Conservation (phyloP, 2,888 invertebrate species). For the Metellina segmentata region DNA sequence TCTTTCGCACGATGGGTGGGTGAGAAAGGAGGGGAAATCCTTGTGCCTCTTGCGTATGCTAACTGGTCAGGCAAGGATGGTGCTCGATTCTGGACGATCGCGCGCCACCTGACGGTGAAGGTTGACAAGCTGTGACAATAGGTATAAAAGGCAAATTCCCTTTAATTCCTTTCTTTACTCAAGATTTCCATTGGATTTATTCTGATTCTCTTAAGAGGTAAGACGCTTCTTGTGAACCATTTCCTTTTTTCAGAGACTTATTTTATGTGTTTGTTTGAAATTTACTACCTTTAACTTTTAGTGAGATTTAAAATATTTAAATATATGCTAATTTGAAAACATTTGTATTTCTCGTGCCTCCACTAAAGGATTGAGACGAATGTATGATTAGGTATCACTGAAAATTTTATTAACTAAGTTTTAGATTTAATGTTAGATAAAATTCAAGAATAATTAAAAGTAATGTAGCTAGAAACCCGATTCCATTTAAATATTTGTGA, state of each 20-base stretch:
- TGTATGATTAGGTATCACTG: too few species aligned
- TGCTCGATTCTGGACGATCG: not conserved
- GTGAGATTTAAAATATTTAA: too few species aligned
- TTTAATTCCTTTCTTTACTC: slow-evolving; percentile 45
- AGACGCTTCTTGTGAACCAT: not conserved
- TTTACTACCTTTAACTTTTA: too few species aligned
- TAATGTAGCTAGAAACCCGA: too few species aligned
- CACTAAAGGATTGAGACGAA: too few species aligned
- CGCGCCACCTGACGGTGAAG: slow-evolving; percentile 67
- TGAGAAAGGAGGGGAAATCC: slow-evolving; percentile 31
- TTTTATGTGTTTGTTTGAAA: not conserved
- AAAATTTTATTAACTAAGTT: too few species aligned
- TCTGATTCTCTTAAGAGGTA: slow-evolving; percentile 39
- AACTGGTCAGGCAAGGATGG: slow-evolving; percentile 59
- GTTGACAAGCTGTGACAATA: slow-evolving; percentile 64
- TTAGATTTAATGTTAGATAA: too few species aligned
- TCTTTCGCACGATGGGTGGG: not conserved
- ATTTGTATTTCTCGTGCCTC: too few species aligned
- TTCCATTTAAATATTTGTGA: too few species aligned
- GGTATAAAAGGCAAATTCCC: slow-evolving; percentile 71
- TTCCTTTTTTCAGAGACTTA: not conserved
- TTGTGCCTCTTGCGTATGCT: slow-evolving; percentile 28
- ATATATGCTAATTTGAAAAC: too few species aligned
- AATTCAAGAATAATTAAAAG: too few species aligned
- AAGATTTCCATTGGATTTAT: slow-evolving; percentile 67